Conservation (phyloP, 2,797 vertebrate genomes). For the Eulemur albifrons region DNA sequence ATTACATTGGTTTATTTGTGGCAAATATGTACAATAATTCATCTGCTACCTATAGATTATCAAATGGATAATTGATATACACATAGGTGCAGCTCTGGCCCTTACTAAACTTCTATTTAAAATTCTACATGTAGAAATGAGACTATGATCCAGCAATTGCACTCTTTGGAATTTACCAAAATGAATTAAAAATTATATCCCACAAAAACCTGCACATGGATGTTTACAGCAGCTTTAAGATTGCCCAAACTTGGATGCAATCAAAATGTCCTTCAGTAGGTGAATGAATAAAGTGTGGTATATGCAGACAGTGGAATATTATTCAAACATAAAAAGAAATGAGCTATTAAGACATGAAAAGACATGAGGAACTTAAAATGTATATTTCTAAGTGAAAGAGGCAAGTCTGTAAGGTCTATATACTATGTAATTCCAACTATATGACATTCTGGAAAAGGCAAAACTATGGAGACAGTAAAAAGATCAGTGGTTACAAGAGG, state of each 20-base stretch:
- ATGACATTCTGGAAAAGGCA: neutral
- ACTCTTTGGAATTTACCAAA: neutral
- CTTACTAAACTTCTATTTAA: neutral
- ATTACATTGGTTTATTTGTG: neutral
- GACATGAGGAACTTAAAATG: neutral
- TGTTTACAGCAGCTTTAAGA: neutral
- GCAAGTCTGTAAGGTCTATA: neutral
- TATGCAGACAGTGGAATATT: neutral
- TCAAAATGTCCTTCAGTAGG: neutral
- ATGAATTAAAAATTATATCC: neutral
- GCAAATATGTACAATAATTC: neutral
- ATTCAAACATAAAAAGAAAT: neutral
- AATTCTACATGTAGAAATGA: neutral
- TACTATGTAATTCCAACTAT: neutral
- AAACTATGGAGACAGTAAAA: neutral
- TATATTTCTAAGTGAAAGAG: neutral
- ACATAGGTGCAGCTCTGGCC: neutral
- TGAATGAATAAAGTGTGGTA: neutral
- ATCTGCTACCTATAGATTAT: neutral
- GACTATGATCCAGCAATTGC: neutral
- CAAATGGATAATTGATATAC: neutral
- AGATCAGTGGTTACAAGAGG: neutral
- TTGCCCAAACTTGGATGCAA: neutral
- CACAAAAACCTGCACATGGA: neutral
- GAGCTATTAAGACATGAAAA: neutral